Percentiles rank a stretch among this genome's conserved stretches.
phyloP scores from a whole-genome alignment of 2,113 vertebrate genomes.

The Paedocypris sp. region DNA sequence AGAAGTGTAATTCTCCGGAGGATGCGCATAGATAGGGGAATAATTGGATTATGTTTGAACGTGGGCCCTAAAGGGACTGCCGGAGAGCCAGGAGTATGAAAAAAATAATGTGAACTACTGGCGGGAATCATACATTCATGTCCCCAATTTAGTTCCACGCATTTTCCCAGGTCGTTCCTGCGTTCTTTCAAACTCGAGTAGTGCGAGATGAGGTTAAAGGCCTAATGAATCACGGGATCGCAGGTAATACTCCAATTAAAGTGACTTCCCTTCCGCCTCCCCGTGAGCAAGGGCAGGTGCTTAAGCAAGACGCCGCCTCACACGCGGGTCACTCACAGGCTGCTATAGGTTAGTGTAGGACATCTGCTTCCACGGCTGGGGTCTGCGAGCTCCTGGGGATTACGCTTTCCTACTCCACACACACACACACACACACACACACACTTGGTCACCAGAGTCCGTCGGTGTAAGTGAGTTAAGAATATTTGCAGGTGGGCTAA shows the following conservation, averaged over 20 bases:
- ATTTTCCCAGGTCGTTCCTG: neutral
- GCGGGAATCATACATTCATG: neutral
- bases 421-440: neutral
- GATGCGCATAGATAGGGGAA: neutral
- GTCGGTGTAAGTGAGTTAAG: constrained; percentile 17
- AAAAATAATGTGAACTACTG: neutral
- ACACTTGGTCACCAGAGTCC: constrained; percentile 10
- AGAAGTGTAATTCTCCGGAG: neutral
- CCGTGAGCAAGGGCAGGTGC: constrained; percentile 18
- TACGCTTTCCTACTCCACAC: neutral
- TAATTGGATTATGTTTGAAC: neutral
- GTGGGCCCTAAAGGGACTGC: neutral
- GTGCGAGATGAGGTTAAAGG: neutral
- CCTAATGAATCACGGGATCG: neutral
- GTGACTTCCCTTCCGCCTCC: constrained; percentile 1
- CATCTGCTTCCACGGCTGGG: constrained; percentile 21
- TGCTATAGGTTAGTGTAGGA: constrained; percentile 16
- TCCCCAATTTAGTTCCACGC: neutral
- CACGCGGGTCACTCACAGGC: constrained; percentile 22
- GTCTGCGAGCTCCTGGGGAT: constrained; percentile 15
- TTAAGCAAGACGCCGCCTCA: neutral
- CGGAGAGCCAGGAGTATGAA: neutral
- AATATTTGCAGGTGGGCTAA: constrained; percentile 27
- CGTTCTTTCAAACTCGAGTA: neutral
- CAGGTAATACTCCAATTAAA: constrained; percentile 13